These are phyloP conservation scores for Trachelus iudaicus DNA, from an alignment of 2,888 invertebrate genomes.

Conservation along the genomic window DNA sequence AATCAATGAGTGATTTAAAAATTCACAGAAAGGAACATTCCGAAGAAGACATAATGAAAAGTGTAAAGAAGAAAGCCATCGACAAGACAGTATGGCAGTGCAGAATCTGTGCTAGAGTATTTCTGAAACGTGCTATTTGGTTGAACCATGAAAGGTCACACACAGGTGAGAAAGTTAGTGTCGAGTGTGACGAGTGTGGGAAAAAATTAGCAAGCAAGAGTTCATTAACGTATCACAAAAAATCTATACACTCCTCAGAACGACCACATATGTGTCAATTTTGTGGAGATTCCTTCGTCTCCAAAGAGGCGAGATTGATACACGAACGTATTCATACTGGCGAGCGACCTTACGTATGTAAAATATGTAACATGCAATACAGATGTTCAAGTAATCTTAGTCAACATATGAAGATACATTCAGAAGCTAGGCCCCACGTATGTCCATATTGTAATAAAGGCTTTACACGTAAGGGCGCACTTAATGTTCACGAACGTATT, in stretches of 20 bases:
- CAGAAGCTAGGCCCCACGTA: conserved; percentile 42
- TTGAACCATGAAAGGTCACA: conserved; percentile 50
- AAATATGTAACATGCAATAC: conserved; percentile 53
- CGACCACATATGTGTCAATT: conserved; percentile 64
- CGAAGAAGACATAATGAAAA: conserved; percentile 46
- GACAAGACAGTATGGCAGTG: conserved; percentile 47
- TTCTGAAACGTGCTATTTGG: conserved; percentile 46
- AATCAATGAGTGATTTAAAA: conserved; percentile 55
- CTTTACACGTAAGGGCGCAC: conserved; percentile 51
- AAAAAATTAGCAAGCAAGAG: conserved; percentile 51
- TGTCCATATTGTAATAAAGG: conserved; percentile 50
- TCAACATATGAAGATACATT: conserved; percentile 55
- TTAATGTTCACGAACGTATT: conserved; percentile 52
- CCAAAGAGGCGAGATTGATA: conserved; percentile 61
- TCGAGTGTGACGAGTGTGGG: conserved; percentile 51
- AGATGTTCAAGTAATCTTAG: conserved; percentile 56
- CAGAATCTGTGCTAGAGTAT: conserved; percentile 44
- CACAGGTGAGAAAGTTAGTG: conserved; percentile 31
- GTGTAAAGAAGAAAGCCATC: conserved; percentile 36
- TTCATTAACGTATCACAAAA: conserved; percentile 61
- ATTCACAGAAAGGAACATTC: conserved; percentile 53
- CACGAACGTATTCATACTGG: conserved; percentile 64
- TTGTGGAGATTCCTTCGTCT: conserved; percentile 62
- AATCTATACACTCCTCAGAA: conserved; percentile 63
- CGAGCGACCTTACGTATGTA: conserved; percentile 55